Percentiles rank a stretch among this genome's conserved stretches.
phyloP scores from a whole-genome alignment of 2,888 invertebrate species.

The Meteorus colon region DNA sequence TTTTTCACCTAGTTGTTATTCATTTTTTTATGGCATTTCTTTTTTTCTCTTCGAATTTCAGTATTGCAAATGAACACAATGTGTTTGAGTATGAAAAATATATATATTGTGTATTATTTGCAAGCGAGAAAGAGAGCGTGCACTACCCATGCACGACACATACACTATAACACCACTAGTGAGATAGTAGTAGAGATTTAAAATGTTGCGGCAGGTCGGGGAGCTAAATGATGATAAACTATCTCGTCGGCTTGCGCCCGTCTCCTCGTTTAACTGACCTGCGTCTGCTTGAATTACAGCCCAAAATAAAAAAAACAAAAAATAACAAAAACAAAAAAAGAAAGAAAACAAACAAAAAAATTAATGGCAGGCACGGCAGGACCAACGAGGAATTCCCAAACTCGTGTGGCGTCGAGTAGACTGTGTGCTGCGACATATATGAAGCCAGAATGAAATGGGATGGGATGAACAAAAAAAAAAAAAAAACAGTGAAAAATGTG shows the following conservation, averaged over 20 bases:
- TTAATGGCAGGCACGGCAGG: conserved; percentile 47
- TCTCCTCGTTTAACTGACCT: conserved; percentile 62
- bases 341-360: conserved; percentile 39
- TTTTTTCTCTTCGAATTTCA: background rate
- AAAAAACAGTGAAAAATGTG: background rate
- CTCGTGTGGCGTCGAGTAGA: conserved; percentile 19
- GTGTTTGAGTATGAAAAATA: conserved; percentile 10
- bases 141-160: conserved; percentile 31
- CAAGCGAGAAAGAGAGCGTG: conserved; percentile 38
- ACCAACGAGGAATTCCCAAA: conserved; percentile 41
- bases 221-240: conserved; percentile 72
- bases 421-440: conserved; percentile 17
- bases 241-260: conserved; percentile 62
- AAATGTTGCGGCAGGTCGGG: conserved; percentile 72
- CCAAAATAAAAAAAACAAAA: conserved; percentile 51
- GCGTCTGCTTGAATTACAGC: conserved; percentile 66
- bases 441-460: conserved; percentile 24
- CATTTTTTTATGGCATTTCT: background rate
- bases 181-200: conserved; percentile 69
- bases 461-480: conserved; percentile 12
- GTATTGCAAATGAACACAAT: background rate
- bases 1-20: background rate
- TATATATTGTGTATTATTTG: conserved; percentile 32
- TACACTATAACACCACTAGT: conserved; percentile 50
- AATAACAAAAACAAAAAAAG: conserved; percentile 17